A percentile compares a stretch with the other conserved stretches of the same genome.
These are phyloP conservation scores for Garra rufa DNA, from an alignment of 2,113 vertebrate species.

Conservation along the genomic window DNA sequence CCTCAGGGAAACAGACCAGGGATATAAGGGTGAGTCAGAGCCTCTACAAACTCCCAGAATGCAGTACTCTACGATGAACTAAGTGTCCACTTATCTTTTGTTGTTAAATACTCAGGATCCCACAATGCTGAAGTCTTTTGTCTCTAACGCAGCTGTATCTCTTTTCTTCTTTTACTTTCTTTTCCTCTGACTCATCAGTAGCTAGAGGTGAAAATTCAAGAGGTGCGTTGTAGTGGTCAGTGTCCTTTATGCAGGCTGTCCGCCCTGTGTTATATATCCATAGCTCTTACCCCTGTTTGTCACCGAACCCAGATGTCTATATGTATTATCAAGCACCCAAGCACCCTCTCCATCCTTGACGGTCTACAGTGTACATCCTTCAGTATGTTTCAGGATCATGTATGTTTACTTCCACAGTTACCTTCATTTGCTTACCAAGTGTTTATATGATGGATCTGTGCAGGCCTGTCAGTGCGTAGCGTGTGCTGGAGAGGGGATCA, in stretches of 20 bases:
- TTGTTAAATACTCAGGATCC: conserved; percentile 20
- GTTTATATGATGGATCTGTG: conserved; percentile 26
- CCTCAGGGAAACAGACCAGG: conserved; percentile 99
- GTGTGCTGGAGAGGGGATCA: conserved; percentile 98
- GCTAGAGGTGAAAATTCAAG: conserved; percentile 80
- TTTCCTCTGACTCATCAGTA: conserved; percentile 72
- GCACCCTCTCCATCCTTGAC: conserved; percentile 30
- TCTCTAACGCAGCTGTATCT: conserved; percentile 47
- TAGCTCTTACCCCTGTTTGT: conserved; percentile 36
- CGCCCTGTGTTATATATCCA: conserved; percentile 39
- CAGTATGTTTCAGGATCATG: conserved; percentile 32
- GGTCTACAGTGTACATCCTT: conserved; percentile 40
- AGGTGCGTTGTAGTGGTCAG: conserved; percentile 72
- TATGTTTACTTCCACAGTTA: neutral
- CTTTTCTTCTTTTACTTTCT: conserved; percentile 53
- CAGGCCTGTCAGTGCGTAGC: conserved; percentile 95
- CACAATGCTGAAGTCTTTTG: conserved; percentile 7
- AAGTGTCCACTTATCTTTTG: neutral
- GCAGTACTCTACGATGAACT: neutral
- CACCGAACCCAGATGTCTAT: conserved; percentile 37
- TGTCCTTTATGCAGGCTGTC: conserved; percentile 41
- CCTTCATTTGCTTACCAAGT: conserved; percentile 20
- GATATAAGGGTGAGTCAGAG: conserved; percentile 93
- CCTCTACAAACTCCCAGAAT: neutral
- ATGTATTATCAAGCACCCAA: conserved; percentile 41